Percentiles rank a stretch among this genome's conserved stretches.
phyloP scores from a whole-genome alignment of 2,888 invertebrate species.

The Epistrophe grossulariae region DNA sequence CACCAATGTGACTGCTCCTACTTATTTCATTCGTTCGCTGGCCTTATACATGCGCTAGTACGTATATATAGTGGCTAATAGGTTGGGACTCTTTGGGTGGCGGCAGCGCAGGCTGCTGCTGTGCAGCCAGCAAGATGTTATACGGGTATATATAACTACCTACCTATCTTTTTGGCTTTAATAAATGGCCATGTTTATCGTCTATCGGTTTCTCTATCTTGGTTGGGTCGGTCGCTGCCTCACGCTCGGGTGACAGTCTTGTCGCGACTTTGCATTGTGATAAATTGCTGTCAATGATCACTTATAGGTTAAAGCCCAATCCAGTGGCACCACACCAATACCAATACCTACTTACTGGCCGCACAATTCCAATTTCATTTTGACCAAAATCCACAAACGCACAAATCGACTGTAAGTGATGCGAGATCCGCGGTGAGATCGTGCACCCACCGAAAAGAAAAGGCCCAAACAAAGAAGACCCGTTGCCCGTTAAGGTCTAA shows the following conservation, averaged over 20 bases:
- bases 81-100: constrained; percentile 68
- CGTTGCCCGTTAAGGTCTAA: constrained; percentile 53
- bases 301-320: constrained; percentile 32
- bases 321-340: constrained; percentile 3
- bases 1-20: constrained; percentile 34
- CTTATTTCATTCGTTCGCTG: constrained; percentile 35
- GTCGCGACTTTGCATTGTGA: constrained; percentile 47
- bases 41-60: constrained; percentile 11
- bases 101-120: background rate
- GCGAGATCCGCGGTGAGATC: constrained; percentile 1
- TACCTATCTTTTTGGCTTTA: constrained; percentile 54
- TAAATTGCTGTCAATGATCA: constrained; percentile 63
- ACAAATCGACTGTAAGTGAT: constrained; percentile 13
- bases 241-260: constrained; percentile 57
- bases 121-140: background rate
- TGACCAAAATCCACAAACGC: constrained; percentile 10
- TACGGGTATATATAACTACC: background rate
- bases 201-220: constrained; percentile 70
- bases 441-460: constrained; percentile 2
- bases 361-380: constrained; percentile 50
- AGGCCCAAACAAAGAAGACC: constrained; percentile 12
- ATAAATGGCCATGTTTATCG: constrained; percentile 67
- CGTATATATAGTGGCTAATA: constrained; percentile 29
- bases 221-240: background rate
- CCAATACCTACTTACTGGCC: background rate